These are phyloP conservation scores for Euzophera pinguis DNA, from an alignment of 2,888 invertebrate species.

Conservation along the genomic window DNA sequence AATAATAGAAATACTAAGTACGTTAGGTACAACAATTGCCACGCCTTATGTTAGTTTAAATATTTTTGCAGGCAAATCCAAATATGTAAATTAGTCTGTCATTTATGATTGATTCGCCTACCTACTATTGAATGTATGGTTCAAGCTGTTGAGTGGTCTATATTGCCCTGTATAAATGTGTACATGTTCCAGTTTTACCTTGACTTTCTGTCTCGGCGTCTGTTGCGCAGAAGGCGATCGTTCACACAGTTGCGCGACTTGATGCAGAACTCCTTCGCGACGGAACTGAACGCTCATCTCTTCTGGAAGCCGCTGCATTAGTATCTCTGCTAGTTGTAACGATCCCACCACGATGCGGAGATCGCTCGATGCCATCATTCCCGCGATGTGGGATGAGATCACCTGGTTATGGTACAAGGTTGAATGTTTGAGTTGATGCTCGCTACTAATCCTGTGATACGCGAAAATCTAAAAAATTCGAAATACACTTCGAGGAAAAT, in stretches of 20 bases:
- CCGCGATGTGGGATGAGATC: slow-evolving; percentile 97
- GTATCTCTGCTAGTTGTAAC: slow-evolving; percentile 96
- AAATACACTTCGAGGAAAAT: too few relatives aligned
- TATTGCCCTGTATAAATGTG: too few relatives aligned
- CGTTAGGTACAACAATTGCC: too few relatives aligned
- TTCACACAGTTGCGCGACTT: slow-evolving; percentile 78
- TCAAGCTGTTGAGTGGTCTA: too few relatives aligned
- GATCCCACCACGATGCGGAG: slow-evolving; percentile 98
- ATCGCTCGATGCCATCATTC: slow-evolving; percentile 98
- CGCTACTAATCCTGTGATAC: too few relatives aligned
- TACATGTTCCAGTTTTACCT: slow-evolving; percentile 35
- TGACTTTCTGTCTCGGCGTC: slow-evolving; percentile 68
- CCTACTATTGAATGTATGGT: too few relatives aligned
- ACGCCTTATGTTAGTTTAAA: too few relatives aligned
- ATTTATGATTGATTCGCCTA: too few relatives aligned
- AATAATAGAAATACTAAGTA: too few relatives aligned
- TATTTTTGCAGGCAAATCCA: too few relatives aligned
- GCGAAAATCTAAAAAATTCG: too few relatives aligned
- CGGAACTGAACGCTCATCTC: slow-evolving; percentile 97
- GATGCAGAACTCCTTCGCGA: slow-evolving; percentile 98
- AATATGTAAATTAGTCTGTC: too few relatives aligned
- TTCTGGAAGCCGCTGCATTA: slow-evolving; percentile 97
- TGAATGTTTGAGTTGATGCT: not conserved
- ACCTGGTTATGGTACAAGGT: slow-evolving; percentile 53
- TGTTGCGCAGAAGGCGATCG: slow-evolving; percentile 36